Conservation (phyloP, 2,797 vertebrate genomes). For the Pipistrellus pipistrellus region DNA sequence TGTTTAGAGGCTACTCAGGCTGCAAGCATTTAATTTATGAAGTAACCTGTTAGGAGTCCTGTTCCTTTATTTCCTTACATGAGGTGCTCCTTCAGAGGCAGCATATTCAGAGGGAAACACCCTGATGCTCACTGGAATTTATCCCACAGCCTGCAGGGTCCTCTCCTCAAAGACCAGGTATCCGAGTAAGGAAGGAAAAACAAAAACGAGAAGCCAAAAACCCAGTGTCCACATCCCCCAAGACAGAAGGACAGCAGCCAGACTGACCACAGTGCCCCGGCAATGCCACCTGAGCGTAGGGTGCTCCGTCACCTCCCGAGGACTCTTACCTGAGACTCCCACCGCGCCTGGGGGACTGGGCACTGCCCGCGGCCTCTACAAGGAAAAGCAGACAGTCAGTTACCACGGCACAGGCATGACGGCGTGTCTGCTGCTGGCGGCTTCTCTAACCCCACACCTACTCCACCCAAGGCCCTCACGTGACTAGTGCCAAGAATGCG, state of each 20-base stretch:
- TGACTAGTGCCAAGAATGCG: not conserved
- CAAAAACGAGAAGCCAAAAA: not conserved
- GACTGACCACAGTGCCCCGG: not conserved
- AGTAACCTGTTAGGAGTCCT: not conserved
- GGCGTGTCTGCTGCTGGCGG: not conserved
- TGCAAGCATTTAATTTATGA: not conserved
- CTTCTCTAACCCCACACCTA: not conserved
- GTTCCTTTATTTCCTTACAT: not conserved
- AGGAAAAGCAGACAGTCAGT: not conserved
- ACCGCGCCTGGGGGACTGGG: not conserved
- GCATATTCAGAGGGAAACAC: not conserved
- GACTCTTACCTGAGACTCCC: not conserved
- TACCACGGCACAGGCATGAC: not conserved
- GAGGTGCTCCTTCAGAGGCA: not conserved
- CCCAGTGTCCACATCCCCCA: not conserved
- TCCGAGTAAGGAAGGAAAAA: not conserved
- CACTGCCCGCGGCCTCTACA: not conserved
- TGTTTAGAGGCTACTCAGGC: not conserved
- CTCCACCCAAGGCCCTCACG: not conserved
- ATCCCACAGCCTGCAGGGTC: not conserved
- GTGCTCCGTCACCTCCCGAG: too few species aligned
- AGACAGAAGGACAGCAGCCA: not conserved
- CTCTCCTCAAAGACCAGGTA: not conserved
- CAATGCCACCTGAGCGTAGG: not conserved
- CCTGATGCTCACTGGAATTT: not conserved